Evolutionary conservation across 2,888 invertebrate genomes (phyloP), one percentile per base, ranked within the genome.

Genomic region (Amphiduros pacificus): DNA sequence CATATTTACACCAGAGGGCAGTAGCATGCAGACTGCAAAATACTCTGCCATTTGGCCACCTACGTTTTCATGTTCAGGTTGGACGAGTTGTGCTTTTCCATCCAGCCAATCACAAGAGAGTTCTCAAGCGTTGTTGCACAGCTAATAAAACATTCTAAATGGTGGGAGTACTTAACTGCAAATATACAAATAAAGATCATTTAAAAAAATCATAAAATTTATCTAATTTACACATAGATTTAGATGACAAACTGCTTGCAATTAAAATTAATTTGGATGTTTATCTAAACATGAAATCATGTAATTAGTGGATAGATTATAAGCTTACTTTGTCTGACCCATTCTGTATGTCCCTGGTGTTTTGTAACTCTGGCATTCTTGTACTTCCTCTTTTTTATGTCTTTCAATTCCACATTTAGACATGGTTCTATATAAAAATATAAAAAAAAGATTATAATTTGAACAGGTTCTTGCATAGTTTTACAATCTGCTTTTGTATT

Each of bases 101-200:
- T 74, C 81, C 81, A 82, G 40, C 80, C 80, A 65, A 82, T 78
- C 61, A 80, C 79, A 49, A 82, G 65, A 22, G 82, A 78, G 63
- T 76, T 76, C 5, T 72, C 67, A 53, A 72, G 75, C 27, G 76
- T 79, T 0, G 82, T 79, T 3, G 82, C 74, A 72, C 82, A 82
- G 66, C 78, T 80, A 55, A 82, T 76, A 62, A 82, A 79, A 60
- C 80, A 81, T 52, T 81, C 81, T 60, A 82, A 67, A 62, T 77
- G 74, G n/a, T 77, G 75, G 17, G 77, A 75, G 67, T 79, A 82
- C 49, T 69, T 71, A 36, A 82, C 81, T 68, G 60, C 17, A 63
- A 62, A 27, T n/a, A 55, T 9, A 31, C 22, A 49, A 58, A 17
- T 5, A 28, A 41, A n/a, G n/a, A n/a, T n/a, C n/a, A n/a, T n/a